These are phyloP conservation scores for Ypsolopha sequella DNA, from an alignment of 2,888 invertebrate species.

Conservation along the genomic window DNA sequence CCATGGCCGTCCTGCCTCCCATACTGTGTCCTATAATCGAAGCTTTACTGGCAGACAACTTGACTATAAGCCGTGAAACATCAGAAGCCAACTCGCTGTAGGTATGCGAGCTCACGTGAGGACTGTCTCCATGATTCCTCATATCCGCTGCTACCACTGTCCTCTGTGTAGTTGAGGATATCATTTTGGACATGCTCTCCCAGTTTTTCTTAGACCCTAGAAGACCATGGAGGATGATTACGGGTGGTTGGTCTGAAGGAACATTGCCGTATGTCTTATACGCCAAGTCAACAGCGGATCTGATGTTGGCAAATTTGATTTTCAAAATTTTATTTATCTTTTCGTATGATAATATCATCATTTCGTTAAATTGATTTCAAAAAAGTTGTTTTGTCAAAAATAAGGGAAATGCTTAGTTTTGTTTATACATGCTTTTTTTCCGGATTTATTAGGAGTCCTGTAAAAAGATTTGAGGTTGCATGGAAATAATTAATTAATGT, in stretches of 20 bases:
- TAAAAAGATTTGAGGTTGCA: too few relatives aligned
- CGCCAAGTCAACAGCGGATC: slow-evolving; percentile 20
- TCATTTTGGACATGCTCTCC: slow-evolving; percentile 80
- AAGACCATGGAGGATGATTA: slow-evolving; percentile 86
- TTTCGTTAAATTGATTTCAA: too few relatives aligned
- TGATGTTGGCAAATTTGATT: background rate
- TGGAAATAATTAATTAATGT: too few relatives aligned
- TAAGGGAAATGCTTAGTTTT: too few relatives aligned
- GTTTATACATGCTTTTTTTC: too few relatives aligned
- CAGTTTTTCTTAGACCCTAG: slow-evolving; percentile 92
- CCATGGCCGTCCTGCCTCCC: slow-evolving; percentile 92
- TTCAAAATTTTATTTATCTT: background rate
- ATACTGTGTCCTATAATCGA: slow-evolving; percentile 89
- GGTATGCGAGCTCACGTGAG: slow-evolving; percentile 76
- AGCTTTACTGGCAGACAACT: slow-evolving; percentile 66
- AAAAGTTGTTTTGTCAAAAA: too few relatives aligned
- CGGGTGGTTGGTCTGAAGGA: slow-evolving; percentile 44
- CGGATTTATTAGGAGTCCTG: too few relatives aligned
- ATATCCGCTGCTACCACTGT: slow-evolving; percentile 85
- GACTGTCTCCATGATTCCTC: slow-evolving; percentile 94
- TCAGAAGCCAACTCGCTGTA: slow-evolving; percentile 82
- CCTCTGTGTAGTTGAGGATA: slow-evolving; percentile 70
- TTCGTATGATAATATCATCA: too few relatives aligned
- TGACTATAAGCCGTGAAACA: slow-evolving; percentile 70
- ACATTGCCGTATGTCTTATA: slow-evolving; percentile 22